Evolutionary conservation across 2,797 vertebrate genomes (phyloP).

Genomic region (Cetoscarus ocellatus): DNA sequence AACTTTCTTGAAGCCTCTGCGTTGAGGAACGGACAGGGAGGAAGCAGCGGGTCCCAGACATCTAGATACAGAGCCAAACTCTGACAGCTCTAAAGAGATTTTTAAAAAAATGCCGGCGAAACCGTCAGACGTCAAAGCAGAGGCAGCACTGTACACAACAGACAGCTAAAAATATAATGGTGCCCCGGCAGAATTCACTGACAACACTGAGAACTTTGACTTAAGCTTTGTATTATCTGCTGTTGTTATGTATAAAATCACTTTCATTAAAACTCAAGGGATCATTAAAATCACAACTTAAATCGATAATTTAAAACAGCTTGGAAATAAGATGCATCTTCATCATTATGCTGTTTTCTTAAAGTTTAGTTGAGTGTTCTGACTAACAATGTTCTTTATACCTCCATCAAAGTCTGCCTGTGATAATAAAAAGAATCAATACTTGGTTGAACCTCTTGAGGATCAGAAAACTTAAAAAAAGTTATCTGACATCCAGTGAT

Average conservation of each 20-base stretch:
- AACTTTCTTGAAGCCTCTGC: slow-evolving; percentile 8
- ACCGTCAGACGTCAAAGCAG: slow-evolving; percentile 13
- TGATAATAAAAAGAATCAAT: too few relatives aligned
- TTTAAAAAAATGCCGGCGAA: background rate
- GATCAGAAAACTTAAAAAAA: too few relatives aligned
- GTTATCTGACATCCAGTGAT: slow-evolving; percentile 15
- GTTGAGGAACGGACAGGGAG: background rate
- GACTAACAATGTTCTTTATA: too few relatives aligned
- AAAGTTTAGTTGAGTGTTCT: too few relatives aligned
- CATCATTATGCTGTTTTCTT: too few relatives aligned
- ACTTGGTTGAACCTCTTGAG: too few relatives aligned
- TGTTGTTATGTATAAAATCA: background rate
- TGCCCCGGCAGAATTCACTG: background rate
- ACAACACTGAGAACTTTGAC: background rate
- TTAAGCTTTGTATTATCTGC: background rate
- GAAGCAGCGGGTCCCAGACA: slow-evolving; percentile 19
- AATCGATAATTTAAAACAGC: background rate
- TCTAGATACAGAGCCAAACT: background rate
- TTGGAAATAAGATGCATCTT: too few relatives aligned
- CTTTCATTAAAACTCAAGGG: background rate
- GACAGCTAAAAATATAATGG: background rate
- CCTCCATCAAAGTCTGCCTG: too few relatives aligned
- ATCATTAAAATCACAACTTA: background rate
- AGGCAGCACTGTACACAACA: slow-evolving; percentile 6
- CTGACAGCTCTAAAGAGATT: background rate